Evolutionary conservation across 1,140 invertebrate genomes (phyloP).

Genomic region (Bombyx mandarina): DNA sequence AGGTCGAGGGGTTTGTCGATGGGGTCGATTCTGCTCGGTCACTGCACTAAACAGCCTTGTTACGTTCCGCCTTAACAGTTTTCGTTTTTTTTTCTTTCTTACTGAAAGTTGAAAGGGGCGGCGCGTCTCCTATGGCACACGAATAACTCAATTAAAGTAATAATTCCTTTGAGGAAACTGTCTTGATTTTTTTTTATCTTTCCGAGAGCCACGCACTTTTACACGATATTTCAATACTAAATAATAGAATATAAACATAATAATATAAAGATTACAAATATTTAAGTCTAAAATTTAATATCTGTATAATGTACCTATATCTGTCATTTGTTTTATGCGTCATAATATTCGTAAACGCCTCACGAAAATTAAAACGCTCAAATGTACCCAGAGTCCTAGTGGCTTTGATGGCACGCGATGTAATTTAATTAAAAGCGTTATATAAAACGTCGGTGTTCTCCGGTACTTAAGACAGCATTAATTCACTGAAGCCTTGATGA

Average conservation of each 20-base stretch:
- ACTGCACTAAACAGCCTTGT: constrained; percentile 48
- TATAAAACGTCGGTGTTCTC: constrained; percentile 47
- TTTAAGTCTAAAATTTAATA: not conserved
- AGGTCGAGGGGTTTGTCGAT: constrained; percentile 30
- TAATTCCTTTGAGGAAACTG: not conserved
- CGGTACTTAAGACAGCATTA: constrained; percentile 47
- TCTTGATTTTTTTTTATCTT: not conserved
- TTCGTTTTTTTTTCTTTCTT: constrained; percentile 24
- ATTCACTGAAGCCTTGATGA: constrained; percentile 47
- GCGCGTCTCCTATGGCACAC: constrained; percentile 20
- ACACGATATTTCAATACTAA: not conserved
- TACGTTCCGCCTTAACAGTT: constrained; percentile 38
- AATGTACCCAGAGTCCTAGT: constrained; percentile 19
- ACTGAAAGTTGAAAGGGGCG: constrained; percentile 30
- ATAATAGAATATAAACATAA: not conserved
- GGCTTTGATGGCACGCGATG: constrained; percentile 48
- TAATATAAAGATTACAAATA: not conserved
- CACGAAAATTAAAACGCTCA: constrained; percentile 16
- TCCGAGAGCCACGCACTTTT: too few species aligned
- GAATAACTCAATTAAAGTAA: constrained; percentile 34
- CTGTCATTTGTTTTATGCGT: constrained; percentile 3
- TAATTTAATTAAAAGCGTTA: constrained; percentile 59
- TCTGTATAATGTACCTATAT: not conserved
- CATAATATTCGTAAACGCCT: too few species aligned
- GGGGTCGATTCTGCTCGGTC: constrained; percentile 51